Percentiles rank a stretch among this genome's conserved stretches.
phyloP scores from a whole-genome alignment of 2,797 vertebrate genomes.

The Odontamblyopus rebecca region DNA sequence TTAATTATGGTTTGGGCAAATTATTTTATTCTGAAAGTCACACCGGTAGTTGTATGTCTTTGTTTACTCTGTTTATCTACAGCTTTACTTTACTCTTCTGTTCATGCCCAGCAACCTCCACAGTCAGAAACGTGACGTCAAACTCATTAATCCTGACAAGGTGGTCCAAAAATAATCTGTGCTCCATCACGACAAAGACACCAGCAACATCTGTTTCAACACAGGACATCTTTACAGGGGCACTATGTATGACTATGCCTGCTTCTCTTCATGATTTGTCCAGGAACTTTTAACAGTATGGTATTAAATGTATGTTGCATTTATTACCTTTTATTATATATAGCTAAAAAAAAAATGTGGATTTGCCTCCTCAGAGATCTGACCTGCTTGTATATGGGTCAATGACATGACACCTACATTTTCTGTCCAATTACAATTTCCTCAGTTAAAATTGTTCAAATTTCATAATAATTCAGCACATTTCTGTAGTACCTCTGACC shows the following conservation, averaged over 20 bases:
- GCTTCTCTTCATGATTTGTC: too few relatives aligned
- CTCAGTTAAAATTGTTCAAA: too few relatives aligned
- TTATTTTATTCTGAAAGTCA: constrained; percentile 24
- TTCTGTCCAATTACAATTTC: too few relatives aligned
- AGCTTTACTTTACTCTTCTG: background rate
- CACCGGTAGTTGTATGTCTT: background rate
- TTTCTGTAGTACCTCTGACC: too few relatives aligned
- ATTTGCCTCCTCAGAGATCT: too few relatives aligned
- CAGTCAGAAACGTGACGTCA: constrained; percentile 3
- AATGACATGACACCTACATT: too few relatives aligned
- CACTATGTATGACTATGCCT: background rate
- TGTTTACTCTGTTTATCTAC: background rate
- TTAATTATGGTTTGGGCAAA: background rate
- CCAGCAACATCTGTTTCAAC: background rate
- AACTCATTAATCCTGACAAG: background rate
- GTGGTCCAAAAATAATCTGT: background rate
- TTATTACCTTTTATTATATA: too few relatives aligned
- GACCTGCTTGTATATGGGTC: too few relatives aligned
- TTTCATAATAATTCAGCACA: too few relatives aligned
- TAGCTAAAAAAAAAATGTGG: too few relatives aligned
- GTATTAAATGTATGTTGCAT: too few relatives aligned
- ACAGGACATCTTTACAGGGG: background rate
- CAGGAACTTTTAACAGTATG: too few relatives aligned
- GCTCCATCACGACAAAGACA: background rate
- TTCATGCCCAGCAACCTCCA: background rate